These are phyloP conservation scores for Noctua fimbriata DNA, from an alignment of 2,888 invertebrate genomes.

Conservation along the genomic window DNA sequence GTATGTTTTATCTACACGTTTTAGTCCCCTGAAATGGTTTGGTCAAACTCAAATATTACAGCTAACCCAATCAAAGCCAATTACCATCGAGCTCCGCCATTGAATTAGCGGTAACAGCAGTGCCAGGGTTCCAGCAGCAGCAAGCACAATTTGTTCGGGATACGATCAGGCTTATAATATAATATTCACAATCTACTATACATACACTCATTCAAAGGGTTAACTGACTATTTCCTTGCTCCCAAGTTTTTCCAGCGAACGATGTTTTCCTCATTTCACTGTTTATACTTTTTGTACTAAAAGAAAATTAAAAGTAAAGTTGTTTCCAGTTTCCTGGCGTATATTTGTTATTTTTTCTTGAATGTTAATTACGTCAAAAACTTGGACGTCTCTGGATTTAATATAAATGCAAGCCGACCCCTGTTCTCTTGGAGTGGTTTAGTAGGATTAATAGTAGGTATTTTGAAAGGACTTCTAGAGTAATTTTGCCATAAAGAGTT, in stretches of 20 bases:
- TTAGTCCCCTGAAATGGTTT: background rate
- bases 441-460: conserved; percentile 16
- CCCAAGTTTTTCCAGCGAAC: conserved; percentile 27
- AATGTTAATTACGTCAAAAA: conserved; percentile 34
- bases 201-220: conserved; percentile 25
- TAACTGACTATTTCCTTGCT: conserved; percentile 19
- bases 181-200: conserved; percentile 27
- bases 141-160: background rate
- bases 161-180: conserved; percentile 27
- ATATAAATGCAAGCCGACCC: conserved; percentile 16
- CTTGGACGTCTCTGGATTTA: conserved; percentile 13
- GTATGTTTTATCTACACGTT: too few species aligned
- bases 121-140: background rate
- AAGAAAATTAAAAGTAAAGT: conserved; percentile 34
- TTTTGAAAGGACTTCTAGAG: conserved; percentile 23
- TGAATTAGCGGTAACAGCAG: conserved; percentile 1
- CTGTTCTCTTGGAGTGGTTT: conserved; percentile 2
- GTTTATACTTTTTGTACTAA: conserved; percentile 34
- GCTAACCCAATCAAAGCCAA: background rate
- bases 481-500: conserved; percentile 35
- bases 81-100: background rate
- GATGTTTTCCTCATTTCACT: conserved; percentile 30
- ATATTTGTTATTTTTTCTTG: conserved; percentile 25
- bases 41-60: conserved; percentile 2
- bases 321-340: conserved; percentile 6